Evolutionary conservation across 2,797 vertebrate genomes (phyloP), one percentile per base, ranked within the genome.

Genomic region (Kryptopterus vitreolus): DNA sequence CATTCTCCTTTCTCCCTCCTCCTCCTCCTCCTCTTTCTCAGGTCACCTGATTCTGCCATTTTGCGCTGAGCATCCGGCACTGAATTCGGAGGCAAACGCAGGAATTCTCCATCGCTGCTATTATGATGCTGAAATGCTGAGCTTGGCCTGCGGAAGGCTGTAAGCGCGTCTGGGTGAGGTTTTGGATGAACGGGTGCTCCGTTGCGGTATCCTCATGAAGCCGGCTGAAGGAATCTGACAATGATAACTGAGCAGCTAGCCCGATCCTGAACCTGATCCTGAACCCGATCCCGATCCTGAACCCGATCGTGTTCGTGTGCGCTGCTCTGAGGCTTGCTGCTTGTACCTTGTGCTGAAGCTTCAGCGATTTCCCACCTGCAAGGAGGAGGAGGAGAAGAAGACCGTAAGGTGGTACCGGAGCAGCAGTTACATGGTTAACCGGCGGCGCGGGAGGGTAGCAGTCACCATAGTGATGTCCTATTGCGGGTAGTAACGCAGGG

Each of bases 31-130:
- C 91, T 89, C 84, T 86, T 89, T 82, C 84, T 86, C 75, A 75
- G 83, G 92, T 94, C 94, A 95, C 93, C 93, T 94, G 93, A 94
- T 89, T 76, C 94, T 93, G 93, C 94, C 93, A 95, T 94, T 95
- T 95, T 93, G 92, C 91, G 84, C 91, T 82, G 81, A 85, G 73
- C 77, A 82, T 85, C 85, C 83, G 82, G 82, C 79, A 76, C 72
- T 72, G 81, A 80, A 85, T 82, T 53, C 31, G 43, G 57, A 26
- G 50, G 78, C 24, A 38, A 50, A 81, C 15, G 65, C 61, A 78
- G 83, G 74, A 86, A 72, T 82, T 80, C 62, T 80, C 78, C 69
- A 76, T 77, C 62, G 81, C 66, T 78, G 70, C 43, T 15, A 53
- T n/a, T 77, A 80, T 2, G 61, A 53, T 66, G 74, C 65, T 69